Evolutionary conservation across 2,888 invertebrate species (phyloP), one percentile per base, ranked within the genome.

Genomic region (Sisyra nigra): DNA sequence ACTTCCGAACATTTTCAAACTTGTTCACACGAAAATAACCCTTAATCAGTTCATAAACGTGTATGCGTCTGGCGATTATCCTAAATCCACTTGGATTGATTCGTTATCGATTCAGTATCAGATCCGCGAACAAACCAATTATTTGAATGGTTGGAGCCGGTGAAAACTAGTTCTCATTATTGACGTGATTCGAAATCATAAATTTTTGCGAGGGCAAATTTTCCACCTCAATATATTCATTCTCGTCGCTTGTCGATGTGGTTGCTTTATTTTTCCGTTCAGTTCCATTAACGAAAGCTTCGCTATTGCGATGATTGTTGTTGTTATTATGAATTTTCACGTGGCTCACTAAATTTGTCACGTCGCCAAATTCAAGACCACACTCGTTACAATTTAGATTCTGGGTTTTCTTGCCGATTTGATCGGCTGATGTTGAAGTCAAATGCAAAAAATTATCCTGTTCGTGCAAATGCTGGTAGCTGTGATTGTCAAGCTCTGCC

Each of bases 401-500:
- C 10, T 37, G 18, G 3, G 14, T 11, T 8, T 35, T 11, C n/a
- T 4, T 35, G n/a, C 9, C 35, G 10, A 35, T 15, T 14, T 13
- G n/a, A 6, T 33, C 11, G 9, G 14, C 6, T 3, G 33, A 33
- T 18, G 17, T 37, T n/a, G 37, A 9, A 6, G 1, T 11, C 7
- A 11, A n/a, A 3, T 37, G 13, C 2, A 4, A 4, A 3, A 18
- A 6, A 9, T 3, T 30, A 17, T 19, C 24, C 6, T 35, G 35
- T 35, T 40, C 40, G 15, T 6, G 8, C 18, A 68, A 53, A 49
- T 75, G 75, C 10, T 71, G 68, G 40, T 74, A 70, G 8, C 74
- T 68, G 58, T 94, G 94, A 58, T 93, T 91, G 53, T 92, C 88
- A 3, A 93, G 63, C 58, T 94, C 92, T 1, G 89, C 82, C 29